These are phyloP conservation scores for Gari tellinella DNA, from an alignment of 2,888 invertebrate genomes.

Conservation along the genomic window DNA sequence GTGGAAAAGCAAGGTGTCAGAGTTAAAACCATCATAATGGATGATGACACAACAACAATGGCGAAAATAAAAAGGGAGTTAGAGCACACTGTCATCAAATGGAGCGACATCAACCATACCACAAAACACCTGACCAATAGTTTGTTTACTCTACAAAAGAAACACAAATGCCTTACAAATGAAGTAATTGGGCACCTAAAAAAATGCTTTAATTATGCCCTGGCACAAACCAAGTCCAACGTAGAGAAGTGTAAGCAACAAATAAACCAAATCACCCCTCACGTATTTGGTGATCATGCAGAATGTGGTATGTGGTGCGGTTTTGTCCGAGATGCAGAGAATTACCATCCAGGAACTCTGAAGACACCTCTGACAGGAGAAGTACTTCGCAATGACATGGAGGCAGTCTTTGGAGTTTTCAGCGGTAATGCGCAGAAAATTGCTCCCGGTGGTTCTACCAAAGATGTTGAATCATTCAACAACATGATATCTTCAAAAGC, in stretches of 20 bases:
- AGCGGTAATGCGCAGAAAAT: slow-evolving; percentile 30
- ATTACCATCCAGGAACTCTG: slow-evolving; percentile 5
- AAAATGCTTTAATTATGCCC: slow-evolving; percentile 35
- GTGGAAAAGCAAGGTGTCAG: slow-evolving; percentile 23
- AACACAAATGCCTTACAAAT: slow-evolving; percentile 18
- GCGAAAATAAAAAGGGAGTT: slow-evolving; percentile 8
- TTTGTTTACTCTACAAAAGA: slow-evolving; percentile 27
- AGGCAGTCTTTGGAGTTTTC: slow-evolving; percentile 16
- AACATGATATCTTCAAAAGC: slow-evolving; percentile 26
- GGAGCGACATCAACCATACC: not conserved
- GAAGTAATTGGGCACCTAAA: slow-evolving; percentile 25
- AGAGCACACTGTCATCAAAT: too few species aligned
- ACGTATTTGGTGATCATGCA: slow-evolving; percentile 29
- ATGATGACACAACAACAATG: slow-evolving; percentile 44
- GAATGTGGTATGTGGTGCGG: slow-evolving; percentile 14
- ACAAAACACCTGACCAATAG: slow-evolving; percentile 4
- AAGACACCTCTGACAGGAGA: slow-evolving; percentile 18
- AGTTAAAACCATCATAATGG: slow-evolving; percentile 21
- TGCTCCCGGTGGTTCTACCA: slow-evolving; percentile 36
- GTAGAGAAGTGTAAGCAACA: not conserved
- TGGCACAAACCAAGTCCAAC: slow-evolving; percentile 28
- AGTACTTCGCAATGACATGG: slow-evolving; percentile 5
- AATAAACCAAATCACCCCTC: slow-evolving; percentile 14
- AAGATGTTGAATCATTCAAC: slow-evolving; percentile 25
- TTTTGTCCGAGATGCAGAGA: slow-evolving; percentile 5